Evolutionary conservation across 1,140 invertebrate species (phyloP), one percentile per base, ranked within the genome.

Genomic region (Wasmannia auropunctata): DNA sequence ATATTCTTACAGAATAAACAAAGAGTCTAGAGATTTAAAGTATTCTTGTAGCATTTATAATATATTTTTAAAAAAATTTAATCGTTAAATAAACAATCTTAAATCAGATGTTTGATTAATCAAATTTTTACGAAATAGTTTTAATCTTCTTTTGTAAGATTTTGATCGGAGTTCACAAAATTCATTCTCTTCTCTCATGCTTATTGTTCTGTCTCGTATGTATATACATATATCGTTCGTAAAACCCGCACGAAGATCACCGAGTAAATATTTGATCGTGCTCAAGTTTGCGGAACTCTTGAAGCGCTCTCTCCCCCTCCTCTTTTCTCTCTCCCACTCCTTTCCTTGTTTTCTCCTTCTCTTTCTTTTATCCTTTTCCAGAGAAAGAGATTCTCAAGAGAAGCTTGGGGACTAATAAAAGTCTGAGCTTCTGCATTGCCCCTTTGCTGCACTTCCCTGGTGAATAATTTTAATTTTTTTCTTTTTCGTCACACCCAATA

Each of bases 321-420:
- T 7, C 14, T 6, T 11, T 14, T 43, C 34, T 28, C 63, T 43
- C 54, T 74, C 54, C 34, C n/a, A 31, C 6, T 83, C 16, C 16
- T 8, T 31, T 22, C 5, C 25, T 31, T n/a, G n/a, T 46, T 58
- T 43, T 56, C 25, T 51, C 28, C 37, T 56, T 51, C 37, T 40
- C 31, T 37, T 1, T 40, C 10, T 22, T n/a, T 7, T 40, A 54
- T n/a, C 34, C 22, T 19, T 14, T 58, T 60, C 28, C 16, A 19
- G 37, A 75, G 28, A 65, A 34, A 19, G 43, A 79, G 60, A 16
- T 51, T 10, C 37, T 76, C 34, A 49, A 81, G 19, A 63, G 56
- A 85, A 86, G 63, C 56, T 63, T n/a, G 34, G 43, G 74, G 81
- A 89, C 79, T 76, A 77, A 88, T 54, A 87, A 88, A 89, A 81